Evolutionary conservation across 2,888 invertebrate genomes (phyloP).

Genomic region (Tachina fera): DNA sequence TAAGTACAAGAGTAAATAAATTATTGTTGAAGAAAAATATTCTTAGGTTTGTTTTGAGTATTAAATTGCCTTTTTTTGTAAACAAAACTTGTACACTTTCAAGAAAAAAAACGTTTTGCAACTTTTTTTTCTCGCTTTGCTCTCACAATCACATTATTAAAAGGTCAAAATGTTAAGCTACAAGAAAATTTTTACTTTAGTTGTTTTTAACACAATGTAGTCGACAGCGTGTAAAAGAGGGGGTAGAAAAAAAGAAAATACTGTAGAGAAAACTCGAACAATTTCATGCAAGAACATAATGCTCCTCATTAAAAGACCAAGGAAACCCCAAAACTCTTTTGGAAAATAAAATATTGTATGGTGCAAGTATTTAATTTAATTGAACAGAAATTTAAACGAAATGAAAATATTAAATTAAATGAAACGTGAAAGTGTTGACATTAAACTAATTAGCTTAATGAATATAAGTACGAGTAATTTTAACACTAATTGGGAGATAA

Average conservation of each 20-base stretch:
- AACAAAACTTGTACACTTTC: background rate
- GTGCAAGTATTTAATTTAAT: conserved; percentile 28
- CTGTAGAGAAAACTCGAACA: background rate
- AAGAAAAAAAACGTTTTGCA: background rate
- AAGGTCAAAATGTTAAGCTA: conserved; percentile 51
- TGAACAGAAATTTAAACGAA: conserved; percentile 22
- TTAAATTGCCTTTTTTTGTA: background rate
- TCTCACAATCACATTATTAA: background rate
- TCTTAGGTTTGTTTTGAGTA: background rate
- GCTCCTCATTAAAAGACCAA: background rate
- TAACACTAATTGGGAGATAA: conserved; percentile 14
- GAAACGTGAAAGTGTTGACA: conserved; percentile 16
- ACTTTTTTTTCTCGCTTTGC: background rate
- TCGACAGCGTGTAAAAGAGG: background rate
- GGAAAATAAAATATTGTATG: background rate
- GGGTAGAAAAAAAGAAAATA: background rate
- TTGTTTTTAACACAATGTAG: background rate
- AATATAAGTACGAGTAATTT: background rate
- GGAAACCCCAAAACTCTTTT: conserved; percentile 2
- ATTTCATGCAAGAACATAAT: conserved; percentile 16
- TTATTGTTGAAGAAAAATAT: background rate
- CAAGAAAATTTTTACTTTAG: conserved; percentile 37
- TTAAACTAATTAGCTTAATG: conserved; percentile 9
- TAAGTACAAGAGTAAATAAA: background rate
- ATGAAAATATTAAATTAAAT: background rate